Base-by-base conservation (phyloP, 2,888 invertebrate species). In the Trachelus troglodyta region DNA sequence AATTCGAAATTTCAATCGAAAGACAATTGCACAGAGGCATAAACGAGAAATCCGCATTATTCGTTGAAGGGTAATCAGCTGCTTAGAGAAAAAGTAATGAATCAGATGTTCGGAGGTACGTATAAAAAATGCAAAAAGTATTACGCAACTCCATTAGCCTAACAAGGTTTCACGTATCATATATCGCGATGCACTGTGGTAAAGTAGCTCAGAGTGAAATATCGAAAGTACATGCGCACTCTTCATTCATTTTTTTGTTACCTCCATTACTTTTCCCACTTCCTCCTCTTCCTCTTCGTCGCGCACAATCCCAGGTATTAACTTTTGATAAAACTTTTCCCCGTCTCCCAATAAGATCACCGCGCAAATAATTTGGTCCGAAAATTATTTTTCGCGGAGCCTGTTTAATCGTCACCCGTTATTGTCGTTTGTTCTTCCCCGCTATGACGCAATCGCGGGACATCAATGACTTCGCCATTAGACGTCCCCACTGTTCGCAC, bases 401-500 rank as follows among this genome's bases (percentile, higher is more conserved):
- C 83, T 83, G 85, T 87, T 86, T 87, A 88, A 88, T 88, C 87
- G 87, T 87, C 86, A 81, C 81, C 75, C 82, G 83, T 23, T 84
- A 87, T 88, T 88, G 86, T 88, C 84, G 82, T 77, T 79, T 56
- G 77, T 81, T 81, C 82, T 77, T 74, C 74, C 76, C 74, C 35
- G 31, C 76, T 73, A 30, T 75, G 37, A n/a, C 33, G 75, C 71
- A 77, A 69, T 35, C 76, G 78, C 77, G 34, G 76, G 73, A 77
- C 83, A 81, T 85, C 84, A 87, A 88, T 87, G 85, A 87, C 82
- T 83, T 80, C 79, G 82, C 85, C 87, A 89, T 88, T 88, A 87
- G 84, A 81, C 84, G 84, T 83, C 84, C 1, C 15, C 33, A 86
- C 83, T 86, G 84, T 87, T 87, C 86, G 84, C 77, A 56, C 56